Evolutionary conservation across 1,140 invertebrate genomes (phyloP).

Genomic region (Gryon sp.): DNA sequence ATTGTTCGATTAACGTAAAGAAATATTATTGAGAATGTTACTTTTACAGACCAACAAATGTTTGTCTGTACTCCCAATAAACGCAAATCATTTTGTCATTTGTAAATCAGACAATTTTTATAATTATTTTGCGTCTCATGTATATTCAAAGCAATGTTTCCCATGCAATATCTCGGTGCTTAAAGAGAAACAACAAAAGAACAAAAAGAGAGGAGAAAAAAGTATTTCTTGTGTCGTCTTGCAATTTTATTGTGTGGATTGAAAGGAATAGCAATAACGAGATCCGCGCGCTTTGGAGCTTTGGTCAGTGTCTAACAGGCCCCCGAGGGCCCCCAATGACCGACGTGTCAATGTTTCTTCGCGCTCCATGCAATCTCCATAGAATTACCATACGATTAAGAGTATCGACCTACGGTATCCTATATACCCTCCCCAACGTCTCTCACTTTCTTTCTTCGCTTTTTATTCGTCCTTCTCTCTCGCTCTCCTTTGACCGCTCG

Average conservation of each 20-base stretch:
- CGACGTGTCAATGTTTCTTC: conserved; percentile 62
- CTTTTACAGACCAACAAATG: too few species aligned
- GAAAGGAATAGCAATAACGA: conserved; percentile 45
- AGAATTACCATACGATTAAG: conserved; percentile 79
- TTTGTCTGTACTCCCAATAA: too few species aligned
- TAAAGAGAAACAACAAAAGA: neutral
- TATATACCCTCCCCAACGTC: neutral
- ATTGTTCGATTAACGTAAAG: too few species aligned
- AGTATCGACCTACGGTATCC: conserved; percentile 32
- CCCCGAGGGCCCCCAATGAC: conserved; percentile 41
- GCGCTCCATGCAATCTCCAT: conserved; percentile 77
- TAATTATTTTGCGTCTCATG: too few species aligned
- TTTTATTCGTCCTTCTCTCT: neutral
- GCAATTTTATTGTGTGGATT: conserved; percentile 33
- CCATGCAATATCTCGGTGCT: neutral
- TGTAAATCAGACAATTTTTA: too few species aligned
- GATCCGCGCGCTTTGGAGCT: conserved; percentile 25
- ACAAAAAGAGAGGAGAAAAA: neutral
- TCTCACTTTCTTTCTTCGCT: neutral
- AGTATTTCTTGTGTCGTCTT: conserved; percentile 21
- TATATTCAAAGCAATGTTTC: conserved; percentile 3
- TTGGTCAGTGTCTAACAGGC: conserved; percentile 41
- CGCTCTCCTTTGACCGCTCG: too few species aligned
- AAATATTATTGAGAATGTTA: too few species aligned
- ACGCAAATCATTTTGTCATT: too few species aligned